phyloP scores from a whole-genome alignment of 2,113 vertebrate genomes.

The Clarias magur region DNA sequence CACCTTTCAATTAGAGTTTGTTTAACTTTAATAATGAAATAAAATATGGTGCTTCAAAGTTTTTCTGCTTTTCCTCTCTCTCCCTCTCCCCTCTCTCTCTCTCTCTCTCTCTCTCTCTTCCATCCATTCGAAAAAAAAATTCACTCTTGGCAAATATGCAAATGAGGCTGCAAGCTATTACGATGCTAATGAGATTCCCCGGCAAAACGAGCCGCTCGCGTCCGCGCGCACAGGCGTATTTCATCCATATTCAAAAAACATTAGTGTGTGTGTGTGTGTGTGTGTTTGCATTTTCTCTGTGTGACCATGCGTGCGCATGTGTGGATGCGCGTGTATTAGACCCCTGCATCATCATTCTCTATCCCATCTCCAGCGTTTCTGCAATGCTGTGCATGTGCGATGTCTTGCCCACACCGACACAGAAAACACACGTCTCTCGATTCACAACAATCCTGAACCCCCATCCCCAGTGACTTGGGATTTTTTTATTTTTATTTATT shows the following conservation, averaged over 20 bases:
- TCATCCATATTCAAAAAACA: conserved; percentile 81
- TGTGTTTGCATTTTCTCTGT: neutral
- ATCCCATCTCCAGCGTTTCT: conserved; percentile 5
- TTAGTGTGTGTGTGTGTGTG: conserved; percentile 54
- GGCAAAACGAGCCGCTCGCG: conserved; percentile 75
- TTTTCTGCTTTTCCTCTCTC: conserved; percentile 44
- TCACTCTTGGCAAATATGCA: conserved; percentile 80
- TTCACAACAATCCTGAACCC: neutral
- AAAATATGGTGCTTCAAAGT: conserved; percentile 72
- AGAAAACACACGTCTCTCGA: neutral
- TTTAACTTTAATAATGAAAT: conserved; percentile 77
- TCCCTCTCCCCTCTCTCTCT: conserved; percentile 42
- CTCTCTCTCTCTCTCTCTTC: conserved; percentile 53
- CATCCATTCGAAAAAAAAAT: conserved; percentile 64
- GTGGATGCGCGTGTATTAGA: conserved; percentile 12
- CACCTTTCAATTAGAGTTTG: conserved; percentile 77
- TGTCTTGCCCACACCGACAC: neutral
- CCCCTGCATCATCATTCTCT: conserved; percentile 26
- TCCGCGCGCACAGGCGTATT: conserved; percentile 72
- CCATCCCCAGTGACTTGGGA: neutral
- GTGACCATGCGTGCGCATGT: neutral
- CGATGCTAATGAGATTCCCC: conserved; percentile 82
- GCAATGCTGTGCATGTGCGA: conserved; percentile 18
- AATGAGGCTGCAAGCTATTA: conserved; percentile 83
- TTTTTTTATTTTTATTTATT: no score